phyloP scores from a whole-genome alignment of 2,113 vertebrate genomes.

The Gallinago paraguaiae region DNA sequence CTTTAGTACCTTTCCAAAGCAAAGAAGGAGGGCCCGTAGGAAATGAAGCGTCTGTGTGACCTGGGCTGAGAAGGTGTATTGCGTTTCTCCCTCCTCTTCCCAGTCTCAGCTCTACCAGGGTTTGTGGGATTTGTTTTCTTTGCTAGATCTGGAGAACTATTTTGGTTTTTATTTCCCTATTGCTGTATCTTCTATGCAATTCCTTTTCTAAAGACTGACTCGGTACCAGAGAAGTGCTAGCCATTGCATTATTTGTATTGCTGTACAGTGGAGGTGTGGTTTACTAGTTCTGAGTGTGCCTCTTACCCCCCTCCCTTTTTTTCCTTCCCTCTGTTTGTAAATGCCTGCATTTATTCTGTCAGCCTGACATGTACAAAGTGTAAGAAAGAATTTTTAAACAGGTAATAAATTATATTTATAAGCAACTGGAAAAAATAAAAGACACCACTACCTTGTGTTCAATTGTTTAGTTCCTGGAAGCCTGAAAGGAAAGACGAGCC shows the following conservation, averaged over 20 bases:
- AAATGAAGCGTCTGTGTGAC: neutral
- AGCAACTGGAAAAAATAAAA: slow-evolving; percentile 79
- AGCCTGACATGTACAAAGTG: slow-evolving; percentile 93
- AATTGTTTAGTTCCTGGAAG: slow-evolving; percentile 7
- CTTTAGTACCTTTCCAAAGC: neutral
- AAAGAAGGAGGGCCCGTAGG: neutral
- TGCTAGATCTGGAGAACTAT: slow-evolving; percentile 64
- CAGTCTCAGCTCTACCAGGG: slow-evolving; percentile 50
- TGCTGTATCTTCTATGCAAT: slow-evolving; percentile 97
- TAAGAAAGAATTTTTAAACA: slow-evolving; percentile 99
- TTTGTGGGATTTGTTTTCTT: slow-evolving; percentile 44
- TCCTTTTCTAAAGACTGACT: slow-evolving; percentile 82
- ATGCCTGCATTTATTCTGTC: slow-evolving; percentile 87
- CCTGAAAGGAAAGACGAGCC: neutral
- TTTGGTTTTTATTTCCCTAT: slow-evolving; percentile 77
- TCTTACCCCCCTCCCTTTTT: slow-evolving; percentile 76
- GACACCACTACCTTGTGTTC: neutral
- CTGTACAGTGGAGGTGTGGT: slow-evolving; percentile 80
- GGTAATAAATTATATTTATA: slow-evolving; percentile 99
- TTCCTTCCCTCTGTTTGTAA: slow-evolving; percentile 81
- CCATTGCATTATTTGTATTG: slow-evolving; percentile 78
- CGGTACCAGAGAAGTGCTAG: slow-evolving; percentile 79
- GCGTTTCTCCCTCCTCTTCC: slow-evolving; percentile 69
- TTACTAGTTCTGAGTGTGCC: slow-evolving; percentile 83
- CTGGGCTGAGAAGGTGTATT: neutral